A percentile compares a stretch with the other conserved stretches of the same genome.
phyloP scores from a whole-genome alignment of 2,113 vertebrate species.

The Upupa epops region DNA sequence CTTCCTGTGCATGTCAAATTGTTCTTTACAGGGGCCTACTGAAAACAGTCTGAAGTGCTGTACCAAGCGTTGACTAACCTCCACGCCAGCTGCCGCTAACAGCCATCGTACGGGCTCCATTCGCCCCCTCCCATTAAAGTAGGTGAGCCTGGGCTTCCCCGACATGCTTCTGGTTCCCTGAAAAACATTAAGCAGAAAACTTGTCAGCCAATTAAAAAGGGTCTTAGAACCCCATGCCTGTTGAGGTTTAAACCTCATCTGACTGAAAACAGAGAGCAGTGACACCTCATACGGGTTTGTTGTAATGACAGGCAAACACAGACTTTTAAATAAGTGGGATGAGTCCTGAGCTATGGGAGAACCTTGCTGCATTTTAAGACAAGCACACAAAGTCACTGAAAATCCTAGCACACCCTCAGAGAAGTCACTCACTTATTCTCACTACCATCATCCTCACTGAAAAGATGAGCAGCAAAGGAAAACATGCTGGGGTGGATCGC shows the following conservation, averaged over 20 bases:
- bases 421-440: not conserved
- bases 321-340: not conserved
- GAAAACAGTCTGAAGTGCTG: not conserved
- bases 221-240: not conserved
- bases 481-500: not conserved
- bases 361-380: not conserved
- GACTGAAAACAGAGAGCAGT: not conserved
- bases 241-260: not conserved
- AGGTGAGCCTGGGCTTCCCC: constrained; percentile 80
- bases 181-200: constrained; percentile 12
- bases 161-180: constrained; percentile 73
- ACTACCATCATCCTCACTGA: not conserved
- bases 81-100: constrained; percentile 81
- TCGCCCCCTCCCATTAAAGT: constrained; percentile 86
- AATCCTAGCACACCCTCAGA: not conserved
- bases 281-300: not conserved
- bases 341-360: not conserved
- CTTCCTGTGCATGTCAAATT: not conserved
- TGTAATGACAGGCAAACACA: not conserved
- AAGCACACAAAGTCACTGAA: not conserved
- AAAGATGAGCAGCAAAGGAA: not conserved
- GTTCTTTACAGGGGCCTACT: not conserved
- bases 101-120: constrained; percentile 93
- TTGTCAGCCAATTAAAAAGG: not conserved
- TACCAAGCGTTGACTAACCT: constrained; percentile 69